These are phyloP conservation scores for Diabrotica undecimpunctata DNA, from an alignment of 1,140 invertebrate species.

Conservation along the genomic window DNA sequence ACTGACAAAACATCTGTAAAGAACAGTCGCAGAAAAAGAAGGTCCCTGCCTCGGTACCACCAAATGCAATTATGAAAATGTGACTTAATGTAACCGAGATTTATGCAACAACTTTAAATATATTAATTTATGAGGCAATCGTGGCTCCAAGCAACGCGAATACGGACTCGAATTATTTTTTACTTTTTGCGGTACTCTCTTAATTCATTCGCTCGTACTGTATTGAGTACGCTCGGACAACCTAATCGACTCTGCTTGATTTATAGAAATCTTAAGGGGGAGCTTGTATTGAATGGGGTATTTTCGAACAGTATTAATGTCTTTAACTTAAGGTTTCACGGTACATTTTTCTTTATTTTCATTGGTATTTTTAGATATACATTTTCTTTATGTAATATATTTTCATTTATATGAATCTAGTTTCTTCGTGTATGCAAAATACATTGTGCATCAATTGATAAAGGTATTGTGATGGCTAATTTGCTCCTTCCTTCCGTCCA, in stretches of 20 bases:
- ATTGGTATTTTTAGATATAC: too few species aligned
- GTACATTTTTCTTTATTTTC: too few species aligned
- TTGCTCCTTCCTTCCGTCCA: too few species aligned
- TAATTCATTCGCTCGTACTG: conserved; percentile 15
- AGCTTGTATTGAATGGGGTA: conserved; percentile 29
- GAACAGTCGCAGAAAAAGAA: background rate
- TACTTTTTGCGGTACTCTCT: conserved; percentile 8
- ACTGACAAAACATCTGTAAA: conserved; percentile 13
- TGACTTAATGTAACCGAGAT: conserved; percentile 39
- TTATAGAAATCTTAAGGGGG: conserved; percentile 14
- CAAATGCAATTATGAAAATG: conserved; percentile 41
- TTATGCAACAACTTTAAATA: conserved; percentile 37
- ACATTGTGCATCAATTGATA: too few species aligned
- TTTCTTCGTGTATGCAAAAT: too few species aligned
- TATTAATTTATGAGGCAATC: conserved; percentile 39
- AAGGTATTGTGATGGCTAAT: too few species aligned
- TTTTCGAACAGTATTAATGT: too few species aligned
- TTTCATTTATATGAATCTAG: too few species aligned
- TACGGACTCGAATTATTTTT: conserved; percentile 29
- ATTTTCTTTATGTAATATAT: too few species aligned
- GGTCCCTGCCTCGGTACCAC: conserved; percentile 10
- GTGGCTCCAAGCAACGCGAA: conserved; percentile 30
- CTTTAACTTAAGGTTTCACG: too few species aligned
- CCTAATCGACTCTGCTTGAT: conserved; percentile 18
- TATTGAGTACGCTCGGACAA: conserved; percentile 23